Evolutionary conservation across 1,140 invertebrate genomes (phyloP).

Genomic region (Chrysopa pallens): DNA sequence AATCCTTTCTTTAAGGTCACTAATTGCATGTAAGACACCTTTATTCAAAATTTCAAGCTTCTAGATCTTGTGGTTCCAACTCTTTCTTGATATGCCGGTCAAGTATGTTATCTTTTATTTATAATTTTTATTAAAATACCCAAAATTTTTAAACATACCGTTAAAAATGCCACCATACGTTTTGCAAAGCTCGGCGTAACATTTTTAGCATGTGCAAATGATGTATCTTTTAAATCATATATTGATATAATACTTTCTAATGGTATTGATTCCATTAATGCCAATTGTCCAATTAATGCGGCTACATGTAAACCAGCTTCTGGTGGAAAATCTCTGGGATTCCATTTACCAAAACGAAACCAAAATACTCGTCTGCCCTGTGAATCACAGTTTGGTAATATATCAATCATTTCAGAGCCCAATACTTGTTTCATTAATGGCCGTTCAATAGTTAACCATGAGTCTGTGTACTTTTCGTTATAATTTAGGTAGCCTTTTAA

Average conservation of each 20-base stretch:
- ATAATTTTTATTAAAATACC: too few species aligned
- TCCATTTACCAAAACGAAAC: constrained; percentile 8
- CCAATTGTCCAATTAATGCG: neutral
- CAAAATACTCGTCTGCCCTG: constrained; percentile 9
- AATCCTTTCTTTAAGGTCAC: too few species aligned
- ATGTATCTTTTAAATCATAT: neutral
- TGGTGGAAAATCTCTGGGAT: neutral
- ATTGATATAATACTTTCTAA: neutral
- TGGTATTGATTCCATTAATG: neutral
- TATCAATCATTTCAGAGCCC: neutral
- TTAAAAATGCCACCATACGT: neutral
- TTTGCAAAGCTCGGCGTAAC: neutral
- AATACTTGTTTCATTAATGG: neutral
- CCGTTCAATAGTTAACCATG: neutral
- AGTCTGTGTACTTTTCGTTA: neutral
- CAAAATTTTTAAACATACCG: too few species aligned
- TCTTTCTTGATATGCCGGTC: too few species aligned
- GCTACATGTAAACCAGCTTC: neutral
- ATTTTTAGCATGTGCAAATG: neutral
- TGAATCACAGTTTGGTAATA: constrained; percentile 5
- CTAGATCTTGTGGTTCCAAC: too few species aligned
- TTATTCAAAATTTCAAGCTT: too few species aligned
- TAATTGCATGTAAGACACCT: too few species aligned
- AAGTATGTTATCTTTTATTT: too few species aligned
- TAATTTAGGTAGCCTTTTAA: neutral